phyloP scores from a whole-genome alignment of 2,888 invertebrate species.

The Agonopterix arenella region DNA sequence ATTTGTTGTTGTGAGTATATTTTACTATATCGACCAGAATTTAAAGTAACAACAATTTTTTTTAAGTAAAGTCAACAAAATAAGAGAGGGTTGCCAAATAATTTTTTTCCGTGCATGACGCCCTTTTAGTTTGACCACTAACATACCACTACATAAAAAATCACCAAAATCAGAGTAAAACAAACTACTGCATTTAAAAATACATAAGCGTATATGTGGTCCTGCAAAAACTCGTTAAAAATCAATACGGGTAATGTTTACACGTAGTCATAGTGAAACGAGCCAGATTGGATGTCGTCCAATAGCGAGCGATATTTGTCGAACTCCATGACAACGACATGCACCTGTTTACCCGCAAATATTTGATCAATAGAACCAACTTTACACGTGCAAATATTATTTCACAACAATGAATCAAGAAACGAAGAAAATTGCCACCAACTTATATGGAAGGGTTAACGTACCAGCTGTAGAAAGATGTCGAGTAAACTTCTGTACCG shows the following conservation, averaged over 20 bases:
- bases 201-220: neutral
- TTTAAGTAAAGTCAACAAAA: too few species aligned
- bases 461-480: constrained; percentile 56
- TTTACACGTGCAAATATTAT: constrained; percentile 16
- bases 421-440: constrained; percentile 46
- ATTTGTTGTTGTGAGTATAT: too few species aligned
- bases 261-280: constrained; percentile 57
- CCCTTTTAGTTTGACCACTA: too few species aligned
- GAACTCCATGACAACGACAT: constrained; percentile 45
- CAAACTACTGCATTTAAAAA: too few species aligned
- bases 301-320: constrained; percentile 41
- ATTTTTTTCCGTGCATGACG: too few species aligned
- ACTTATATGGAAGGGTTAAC: constrained; percentile 65
- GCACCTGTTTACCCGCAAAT: constrained; percentile 36
- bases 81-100: too few species aligned
- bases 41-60: too few species aligned
- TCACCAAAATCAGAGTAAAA: too few species aligned
- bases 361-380: constrained; percentile 37
- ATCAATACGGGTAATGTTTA: constrained; percentile 29
- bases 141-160: too few species aligned
- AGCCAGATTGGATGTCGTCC: constrained; percentile 41
- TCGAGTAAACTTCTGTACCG: constrained; percentile 57
- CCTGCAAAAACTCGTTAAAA: constrained; percentile 28
- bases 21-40: too few species aligned
- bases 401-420: constrained; percentile 45